phyloP scores from a whole-genome alignment of 2,797 vertebrate species.

The Anabas testudineus region DNA sequence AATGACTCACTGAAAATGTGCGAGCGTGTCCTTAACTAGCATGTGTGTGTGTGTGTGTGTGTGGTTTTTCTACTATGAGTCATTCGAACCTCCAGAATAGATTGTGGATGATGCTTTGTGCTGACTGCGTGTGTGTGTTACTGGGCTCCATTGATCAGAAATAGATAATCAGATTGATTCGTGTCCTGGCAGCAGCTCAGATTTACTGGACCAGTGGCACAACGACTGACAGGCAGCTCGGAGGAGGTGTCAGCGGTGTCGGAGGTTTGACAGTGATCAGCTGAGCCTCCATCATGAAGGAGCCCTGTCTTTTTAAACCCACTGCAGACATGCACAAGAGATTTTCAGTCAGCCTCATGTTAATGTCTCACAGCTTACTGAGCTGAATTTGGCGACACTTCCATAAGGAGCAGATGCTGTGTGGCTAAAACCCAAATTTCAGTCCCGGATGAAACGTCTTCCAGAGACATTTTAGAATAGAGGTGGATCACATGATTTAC shows the following conservation, averaged over 20 bases:
- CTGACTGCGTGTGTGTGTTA: constrained; percentile 8
- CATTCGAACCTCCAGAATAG: constrained; percentile 45
- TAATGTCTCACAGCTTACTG: background rate
- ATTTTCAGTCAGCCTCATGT: background rate
- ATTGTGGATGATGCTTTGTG: constrained; percentile 22
- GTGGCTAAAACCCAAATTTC: background rate
- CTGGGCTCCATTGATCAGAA: constrained; percentile 46
- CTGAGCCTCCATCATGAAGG: constrained; percentile 7
- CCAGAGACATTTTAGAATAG: no score
- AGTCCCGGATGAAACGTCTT: background rate
- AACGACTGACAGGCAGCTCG: constrained; percentile 13
- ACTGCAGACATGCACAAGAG: background rate
- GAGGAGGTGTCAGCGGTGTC: constrained; percentile 17
- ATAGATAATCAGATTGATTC: constrained; percentile 58
- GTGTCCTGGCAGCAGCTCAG: constrained; percentile 46
- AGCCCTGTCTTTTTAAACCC: background rate
- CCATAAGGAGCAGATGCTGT: background rate
- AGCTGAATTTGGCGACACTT: background rate
- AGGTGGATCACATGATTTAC: no score
- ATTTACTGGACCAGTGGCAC: constrained; percentile 43
- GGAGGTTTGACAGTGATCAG: constrained; percentile 3
- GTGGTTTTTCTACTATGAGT: constrained; percentile 37
- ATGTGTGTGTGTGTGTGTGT: constrained; percentile 14
- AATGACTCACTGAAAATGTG: constrained; percentile 44
- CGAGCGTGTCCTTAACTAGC: background rate